Evolutionary conservation across 2,113 vertebrate genomes (phyloP).

Genomic region (sheep (Ovis aries)): DNA sequence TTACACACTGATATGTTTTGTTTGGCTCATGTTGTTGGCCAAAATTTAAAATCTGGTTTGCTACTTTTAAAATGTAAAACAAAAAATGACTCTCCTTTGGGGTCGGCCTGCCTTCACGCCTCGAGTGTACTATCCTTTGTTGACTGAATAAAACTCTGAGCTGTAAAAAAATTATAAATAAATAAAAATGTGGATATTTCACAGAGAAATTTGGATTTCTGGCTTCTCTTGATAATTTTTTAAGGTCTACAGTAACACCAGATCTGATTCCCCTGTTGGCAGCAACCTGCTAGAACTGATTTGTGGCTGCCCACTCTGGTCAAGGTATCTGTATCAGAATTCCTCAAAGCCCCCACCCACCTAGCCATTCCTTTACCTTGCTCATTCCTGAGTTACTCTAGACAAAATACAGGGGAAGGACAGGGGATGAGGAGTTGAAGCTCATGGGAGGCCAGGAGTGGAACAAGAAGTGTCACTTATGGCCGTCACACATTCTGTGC

Average conservation of each 20-base stretch:
- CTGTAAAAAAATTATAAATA: not conserved
- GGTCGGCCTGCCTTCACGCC: not conserved
- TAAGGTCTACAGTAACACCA: not conserved
- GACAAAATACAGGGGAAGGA: not conserved
- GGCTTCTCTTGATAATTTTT: not conserved
- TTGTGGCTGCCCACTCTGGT: not conserved
- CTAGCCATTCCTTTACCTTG: not conserved
- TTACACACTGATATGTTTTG: not conserved
- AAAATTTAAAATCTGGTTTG: not conserved
- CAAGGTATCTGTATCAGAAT: not conserved
- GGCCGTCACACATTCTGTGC: not conserved
- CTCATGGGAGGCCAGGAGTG: not conserved
- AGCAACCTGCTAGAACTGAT: not conserved
- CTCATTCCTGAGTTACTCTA: not conserved
- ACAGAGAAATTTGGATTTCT: constrained; percentile 12
- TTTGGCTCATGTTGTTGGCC: not conserved
- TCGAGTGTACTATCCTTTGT: not conserved
- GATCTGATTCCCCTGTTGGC: not conserved
- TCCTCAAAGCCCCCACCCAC: not conserved
- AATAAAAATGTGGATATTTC: not conserved
- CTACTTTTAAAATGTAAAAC: constrained; percentile 8
- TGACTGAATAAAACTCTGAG: not conserved
- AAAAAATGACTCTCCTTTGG: not conserved
- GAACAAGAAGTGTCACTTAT: not conserved
- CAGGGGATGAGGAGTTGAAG: not conserved